phyloP scores from a whole-genome alignment of 2,113 vertebrate genomes.

The Rhabdornis inornatus region DNA sequence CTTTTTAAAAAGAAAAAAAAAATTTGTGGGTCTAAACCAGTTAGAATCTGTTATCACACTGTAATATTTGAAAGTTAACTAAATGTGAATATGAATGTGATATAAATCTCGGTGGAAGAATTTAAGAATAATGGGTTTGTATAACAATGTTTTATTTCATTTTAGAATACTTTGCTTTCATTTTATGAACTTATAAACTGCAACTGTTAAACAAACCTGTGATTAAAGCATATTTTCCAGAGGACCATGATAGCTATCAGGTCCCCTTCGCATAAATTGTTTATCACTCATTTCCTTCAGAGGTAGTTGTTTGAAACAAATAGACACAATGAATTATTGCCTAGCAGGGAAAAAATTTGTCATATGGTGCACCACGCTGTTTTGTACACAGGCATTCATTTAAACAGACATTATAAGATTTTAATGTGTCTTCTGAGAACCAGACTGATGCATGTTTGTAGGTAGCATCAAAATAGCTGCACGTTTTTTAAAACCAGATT shows the following conservation, averaged over 20 bases:
- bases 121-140: neutral
- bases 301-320: constrained; percentile 7
- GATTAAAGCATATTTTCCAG: constrained; percentile 25
- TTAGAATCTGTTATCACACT: neutral
- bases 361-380: neutral
- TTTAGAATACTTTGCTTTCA: neutral
- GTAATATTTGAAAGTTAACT: neutral
- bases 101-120: neutral
- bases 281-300: constrained; percentile 26
- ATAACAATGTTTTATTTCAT: neutral
- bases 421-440: constrained; percentile 5
- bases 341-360: neutral
- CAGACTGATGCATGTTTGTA: neutral
- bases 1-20: neutral
- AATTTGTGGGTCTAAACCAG: neutral
- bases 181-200: neutral
- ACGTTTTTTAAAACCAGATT: neutral
- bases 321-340: neutral
- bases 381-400: constrained; percentile 13
- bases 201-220: neutral
- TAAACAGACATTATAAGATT: constrained; percentile 2
- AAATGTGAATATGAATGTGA: neutral
- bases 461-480: neutral
- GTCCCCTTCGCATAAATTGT: neutral
- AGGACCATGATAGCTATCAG: neutral